Conservation (phyloP, 2,888 invertebrate species). For the Amiota mariae region DNA sequence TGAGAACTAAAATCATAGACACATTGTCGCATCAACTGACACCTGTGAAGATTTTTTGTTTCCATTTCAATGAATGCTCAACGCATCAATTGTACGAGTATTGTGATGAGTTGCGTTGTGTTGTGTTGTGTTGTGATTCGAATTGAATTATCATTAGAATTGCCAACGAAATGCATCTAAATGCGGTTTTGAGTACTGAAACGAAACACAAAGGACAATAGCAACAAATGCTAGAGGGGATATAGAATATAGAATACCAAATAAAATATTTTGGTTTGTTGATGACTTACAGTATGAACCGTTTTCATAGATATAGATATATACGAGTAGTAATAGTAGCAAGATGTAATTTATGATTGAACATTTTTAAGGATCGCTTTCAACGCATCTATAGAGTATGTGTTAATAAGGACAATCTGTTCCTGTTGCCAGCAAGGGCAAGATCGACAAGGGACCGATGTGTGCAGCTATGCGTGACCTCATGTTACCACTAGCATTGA, state of each 20-base stretch:
- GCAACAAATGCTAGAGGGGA: conserved; percentile 1
- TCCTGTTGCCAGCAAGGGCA: conserved; percentile 18
- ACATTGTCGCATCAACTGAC: neutral
- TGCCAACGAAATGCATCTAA: conserved; percentile 38
- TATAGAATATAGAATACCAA: no score
- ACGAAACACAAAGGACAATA: conserved; percentile 54
- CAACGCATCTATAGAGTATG: conserved; percentile 34
- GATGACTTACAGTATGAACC: no score
- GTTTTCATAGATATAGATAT: no score
- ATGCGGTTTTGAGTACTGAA: conserved; percentile 50
- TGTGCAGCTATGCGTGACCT: neutral
- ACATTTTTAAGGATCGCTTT: no score
- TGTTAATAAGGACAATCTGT: conserved; percentile 56
- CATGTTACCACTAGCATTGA: neutral
- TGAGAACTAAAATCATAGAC: neutral
- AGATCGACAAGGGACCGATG: neutral
- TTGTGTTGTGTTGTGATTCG: neutral
- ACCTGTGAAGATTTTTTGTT: conserved; percentile 21
- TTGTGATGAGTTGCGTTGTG: no score
- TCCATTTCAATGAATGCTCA: conserved; percentile 31
- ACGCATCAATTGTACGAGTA: conserved; percentile 53
- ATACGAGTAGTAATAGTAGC: no score
- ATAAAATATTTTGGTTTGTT: no score
- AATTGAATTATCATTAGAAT: conserved; percentile 53
- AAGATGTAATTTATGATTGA: no score